Evolutionary conservation across 2,888 invertebrate genomes (phyloP).

Genomic region (Drosophila pegasa): DNA sequence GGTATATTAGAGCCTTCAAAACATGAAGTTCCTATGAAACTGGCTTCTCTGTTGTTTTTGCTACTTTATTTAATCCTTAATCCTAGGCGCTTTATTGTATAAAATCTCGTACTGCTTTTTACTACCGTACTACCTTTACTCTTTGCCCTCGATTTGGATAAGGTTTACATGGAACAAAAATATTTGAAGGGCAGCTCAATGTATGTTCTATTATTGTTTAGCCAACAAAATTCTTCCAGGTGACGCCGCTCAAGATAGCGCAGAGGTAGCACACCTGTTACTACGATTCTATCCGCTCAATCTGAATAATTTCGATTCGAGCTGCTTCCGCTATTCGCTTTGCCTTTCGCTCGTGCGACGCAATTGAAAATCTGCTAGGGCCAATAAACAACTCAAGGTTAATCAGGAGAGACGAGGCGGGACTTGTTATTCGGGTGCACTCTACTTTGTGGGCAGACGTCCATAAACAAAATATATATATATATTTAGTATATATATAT

Average conservation of each 20-base stretch:
- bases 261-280: slow-evolving; percentile 9
- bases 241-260: too few species aligned
- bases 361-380: not conserved
- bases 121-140: too few species aligned
- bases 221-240: too few species aligned
- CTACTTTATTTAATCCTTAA: too few species aligned
- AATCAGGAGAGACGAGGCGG: slow-evolving; percentile 1
- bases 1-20: too few species aligned
- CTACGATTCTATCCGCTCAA: not conserved
- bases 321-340: not conserved
- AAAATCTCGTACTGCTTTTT: not conserved
- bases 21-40: too few species aligned
- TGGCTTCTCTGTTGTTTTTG: not conserved
- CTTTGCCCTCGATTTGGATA: too few species aligned
- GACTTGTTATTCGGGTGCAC: not conserved
- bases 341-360: not conserved
- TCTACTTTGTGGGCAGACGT: not conserved
- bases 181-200: too few species aligned
- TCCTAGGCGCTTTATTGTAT: too few species aligned
- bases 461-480: too few species aligned
- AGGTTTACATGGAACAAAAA: too few species aligned
- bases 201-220: not conserved
- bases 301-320: not conserved
- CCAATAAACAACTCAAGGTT: slow-evolving; percentile 13
- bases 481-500: not conserved